Evolutionary conservation across 1,140 invertebrate species (phyloP).

Genomic region (Bombus turneri): DNA sequence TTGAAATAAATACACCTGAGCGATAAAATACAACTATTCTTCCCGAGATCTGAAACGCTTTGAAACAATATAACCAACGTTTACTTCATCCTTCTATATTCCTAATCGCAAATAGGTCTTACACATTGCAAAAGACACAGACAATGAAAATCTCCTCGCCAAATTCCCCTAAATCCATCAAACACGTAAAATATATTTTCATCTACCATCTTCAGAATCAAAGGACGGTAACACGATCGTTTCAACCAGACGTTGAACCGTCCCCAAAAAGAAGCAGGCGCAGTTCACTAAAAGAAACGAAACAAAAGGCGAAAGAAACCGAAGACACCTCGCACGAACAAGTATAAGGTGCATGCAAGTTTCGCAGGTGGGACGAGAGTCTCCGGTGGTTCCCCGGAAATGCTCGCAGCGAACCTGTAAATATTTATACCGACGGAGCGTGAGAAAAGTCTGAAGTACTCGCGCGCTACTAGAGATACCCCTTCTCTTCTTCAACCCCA

Average conservation of each 20-base stretch:
- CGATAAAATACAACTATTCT: background rate
- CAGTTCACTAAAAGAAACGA: background rate
- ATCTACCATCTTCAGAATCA: background rate
- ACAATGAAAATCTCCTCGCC: background rate
- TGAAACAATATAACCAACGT: too few relatives aligned
- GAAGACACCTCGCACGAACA: background rate
- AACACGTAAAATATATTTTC: background rate
- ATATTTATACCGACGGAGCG: conserved; percentile 70
- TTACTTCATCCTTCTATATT: too few relatives aligned
- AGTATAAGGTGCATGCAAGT: conserved; percentile 13
- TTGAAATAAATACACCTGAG: background rate
- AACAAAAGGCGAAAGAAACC: background rate
- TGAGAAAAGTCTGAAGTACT: conserved; percentile 67
- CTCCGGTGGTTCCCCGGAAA: conserved; percentile 42
- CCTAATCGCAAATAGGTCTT: background rate
- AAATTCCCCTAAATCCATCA: background rate
- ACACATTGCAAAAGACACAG: background rate
- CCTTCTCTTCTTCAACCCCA: background rate
- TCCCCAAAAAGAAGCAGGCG: background rate
- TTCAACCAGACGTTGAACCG: background rate
- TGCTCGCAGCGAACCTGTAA: conserved; percentile 62
- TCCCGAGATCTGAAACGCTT: too few relatives aligned
- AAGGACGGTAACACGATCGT: background rate
- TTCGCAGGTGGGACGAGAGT: conserved; percentile 12
- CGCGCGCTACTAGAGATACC: conserved; percentile 14